phyloP scores from a whole-genome alignment of 2,113 vertebrate genomes.

The Origma solitaria region DNA sequence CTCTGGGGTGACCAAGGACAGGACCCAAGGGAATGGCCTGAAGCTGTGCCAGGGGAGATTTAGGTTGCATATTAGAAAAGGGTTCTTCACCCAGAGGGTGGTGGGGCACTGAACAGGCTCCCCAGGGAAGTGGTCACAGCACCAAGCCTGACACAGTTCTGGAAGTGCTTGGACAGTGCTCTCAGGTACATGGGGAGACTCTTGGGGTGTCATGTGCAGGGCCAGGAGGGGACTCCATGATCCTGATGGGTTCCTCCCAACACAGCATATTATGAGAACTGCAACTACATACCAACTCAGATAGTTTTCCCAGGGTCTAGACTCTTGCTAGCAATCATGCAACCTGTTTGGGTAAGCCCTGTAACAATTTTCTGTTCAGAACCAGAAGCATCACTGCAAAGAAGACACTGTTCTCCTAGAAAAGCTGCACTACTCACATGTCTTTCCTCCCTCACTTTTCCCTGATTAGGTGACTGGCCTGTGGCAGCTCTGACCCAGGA shows the following conservation, averaged over 20 bases:
- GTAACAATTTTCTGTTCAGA: background rate
- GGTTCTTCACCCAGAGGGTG: background rate
- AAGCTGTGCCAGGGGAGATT: background rate
- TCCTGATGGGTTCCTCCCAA: background rate
- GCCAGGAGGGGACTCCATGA: background rate
- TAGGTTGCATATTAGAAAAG: background rate
- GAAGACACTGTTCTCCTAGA: background rate
- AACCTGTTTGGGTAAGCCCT: background rate
- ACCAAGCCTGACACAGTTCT: background rate
- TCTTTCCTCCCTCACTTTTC: background rate
- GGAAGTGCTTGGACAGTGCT: background rate
- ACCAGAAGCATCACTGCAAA: background rate
- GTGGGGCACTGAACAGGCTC: background rate
- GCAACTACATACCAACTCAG: background rate
- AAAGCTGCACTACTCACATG: background rate
- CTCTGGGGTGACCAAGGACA: background rate
- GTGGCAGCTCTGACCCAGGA: background rate
- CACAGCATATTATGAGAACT: background rate
- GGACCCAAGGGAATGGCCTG: background rate
- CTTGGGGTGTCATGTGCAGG: background rate
- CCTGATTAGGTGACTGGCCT: fast-evolving
- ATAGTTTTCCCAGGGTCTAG: background rate
- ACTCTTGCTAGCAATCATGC: background rate
- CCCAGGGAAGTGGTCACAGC: background rate
- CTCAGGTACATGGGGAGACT: background rate